Percentiles rank a stretch among this genome's conserved stretches.
phyloP scores from a whole-genome alignment of 2,888 invertebrate species.

The Acanthosepion pharaonis region DNA sequence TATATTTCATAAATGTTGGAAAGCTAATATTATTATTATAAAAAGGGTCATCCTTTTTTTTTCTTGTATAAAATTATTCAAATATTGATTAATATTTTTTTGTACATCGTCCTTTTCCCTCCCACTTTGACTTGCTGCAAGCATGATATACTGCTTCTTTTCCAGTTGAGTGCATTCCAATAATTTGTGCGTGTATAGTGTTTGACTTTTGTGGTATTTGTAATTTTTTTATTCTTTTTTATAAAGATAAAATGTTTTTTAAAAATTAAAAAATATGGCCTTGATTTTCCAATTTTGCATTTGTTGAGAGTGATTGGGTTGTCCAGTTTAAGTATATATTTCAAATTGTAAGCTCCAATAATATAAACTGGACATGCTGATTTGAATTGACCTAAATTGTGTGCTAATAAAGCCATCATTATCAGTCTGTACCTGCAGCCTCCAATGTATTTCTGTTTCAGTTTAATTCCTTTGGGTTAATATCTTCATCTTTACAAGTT shows the following conservation, averaged over 20 bases:
- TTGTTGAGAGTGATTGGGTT: not conserved
- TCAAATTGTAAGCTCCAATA: not conserved
- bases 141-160: not conserved
- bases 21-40: not conserved
- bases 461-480: not conserved
- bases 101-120: not conserved
- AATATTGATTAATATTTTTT: not conserved
- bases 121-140: not conserved
- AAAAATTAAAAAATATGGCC: not conserved
- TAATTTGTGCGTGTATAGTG: conserved; percentile 22
- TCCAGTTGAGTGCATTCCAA: not conserved
- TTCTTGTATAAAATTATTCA: conserved; percentile 24
- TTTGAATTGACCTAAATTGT: not conserved
- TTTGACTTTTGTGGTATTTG: conserved; percentile 33
- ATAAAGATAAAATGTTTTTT: not conserved
- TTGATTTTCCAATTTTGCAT: not conserved
- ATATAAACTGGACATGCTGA: not conserved
- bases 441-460: not conserved
- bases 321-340: not conserved
- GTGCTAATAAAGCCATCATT: not conserved
- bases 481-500: not conserved
- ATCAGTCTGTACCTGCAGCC: not conserved
- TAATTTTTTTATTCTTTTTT: not conserved
- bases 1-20: not conserved
- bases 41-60: not conserved